Percentiles rank a stretch among this genome's conserved stretches.
phyloP scores from a whole-genome alignment of 2,113 vertebrate genomes.

The Micromys minutus region DNA sequence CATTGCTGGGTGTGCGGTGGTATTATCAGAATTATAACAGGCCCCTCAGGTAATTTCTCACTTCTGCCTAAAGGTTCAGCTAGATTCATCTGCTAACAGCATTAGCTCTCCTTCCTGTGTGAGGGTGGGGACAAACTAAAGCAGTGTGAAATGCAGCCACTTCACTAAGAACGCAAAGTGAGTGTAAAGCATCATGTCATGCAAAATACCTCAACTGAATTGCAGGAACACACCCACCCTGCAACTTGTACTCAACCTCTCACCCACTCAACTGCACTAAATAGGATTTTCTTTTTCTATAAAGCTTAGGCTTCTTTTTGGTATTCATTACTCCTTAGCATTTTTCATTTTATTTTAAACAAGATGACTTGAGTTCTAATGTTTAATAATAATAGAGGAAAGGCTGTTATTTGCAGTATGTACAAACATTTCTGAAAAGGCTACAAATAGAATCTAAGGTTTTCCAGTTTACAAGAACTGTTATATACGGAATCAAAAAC shows the following conservation, averaged over 20 bases:
- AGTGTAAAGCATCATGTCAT: neutral
- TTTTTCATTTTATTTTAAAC: conserved; percentile 58
- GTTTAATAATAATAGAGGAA: conserved; percentile 51
- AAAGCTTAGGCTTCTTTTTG: neutral
- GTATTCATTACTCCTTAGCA: conserved; percentile 49
- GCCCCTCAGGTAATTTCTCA: neutral
- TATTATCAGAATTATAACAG: neutral
- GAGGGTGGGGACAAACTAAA: neutral
- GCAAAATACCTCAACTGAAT: neutral
- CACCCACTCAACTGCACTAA: neutral
- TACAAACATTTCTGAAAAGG: conserved; percentile 58
- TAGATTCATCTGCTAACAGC: neutral
- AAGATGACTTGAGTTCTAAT: conserved; percentile 38
- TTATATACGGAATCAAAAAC: conserved; percentile 32
- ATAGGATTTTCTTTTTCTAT: neutral
- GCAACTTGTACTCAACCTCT: neutral
- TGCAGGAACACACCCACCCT: neutral
- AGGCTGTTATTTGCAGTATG: conserved; percentile 54
- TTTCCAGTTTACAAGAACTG: conserved; percentile 45
- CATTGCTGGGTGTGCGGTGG: neutral
- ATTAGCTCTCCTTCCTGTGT: neutral
- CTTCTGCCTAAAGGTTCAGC: neutral
- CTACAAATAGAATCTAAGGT: conserved; percentile 21
- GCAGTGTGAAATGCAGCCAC: neutral
- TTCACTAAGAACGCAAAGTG: neutral